These are phyloP conservation scores for Okamejei kenojei DNA, from an alignment of 2,797 vertebrate genomes.

Conservation along the genomic window DNA sequence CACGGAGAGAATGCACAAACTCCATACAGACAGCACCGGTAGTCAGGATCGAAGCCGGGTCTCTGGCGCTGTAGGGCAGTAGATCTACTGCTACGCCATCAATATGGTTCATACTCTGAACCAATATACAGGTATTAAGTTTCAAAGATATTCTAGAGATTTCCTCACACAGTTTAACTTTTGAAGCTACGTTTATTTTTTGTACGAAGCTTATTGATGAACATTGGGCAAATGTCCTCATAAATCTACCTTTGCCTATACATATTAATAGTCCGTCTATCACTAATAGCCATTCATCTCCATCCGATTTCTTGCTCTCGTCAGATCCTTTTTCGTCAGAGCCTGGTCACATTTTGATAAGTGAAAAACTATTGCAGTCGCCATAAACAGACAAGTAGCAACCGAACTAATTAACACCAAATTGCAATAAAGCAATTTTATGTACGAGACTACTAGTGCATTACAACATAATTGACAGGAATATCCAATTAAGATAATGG, in stretches of 20 bases:
- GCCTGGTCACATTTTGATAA: conserved; percentile 26
- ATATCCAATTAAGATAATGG: conserved; percentile 26
- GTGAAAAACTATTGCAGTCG: conserved; percentile 18
- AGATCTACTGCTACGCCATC: too few species aligned
- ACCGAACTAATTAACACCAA: conserved; percentile 22
- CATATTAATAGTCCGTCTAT: not conserved
- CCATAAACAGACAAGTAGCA: conserved; percentile 33
- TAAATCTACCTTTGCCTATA: not conserved
- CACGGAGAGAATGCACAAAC: too few species aligned
- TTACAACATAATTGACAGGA: conserved; percentile 31
- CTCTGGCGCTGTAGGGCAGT: too few species aligned
- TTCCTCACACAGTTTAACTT: not conserved
- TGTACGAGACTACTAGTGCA: conserved; percentile 19
- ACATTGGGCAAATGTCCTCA: not conserved
- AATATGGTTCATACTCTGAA: not conserved
- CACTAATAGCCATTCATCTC: not conserved
- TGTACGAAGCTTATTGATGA: not conserved
- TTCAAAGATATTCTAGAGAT: not conserved
- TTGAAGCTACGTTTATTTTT: not conserved
- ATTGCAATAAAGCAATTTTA: conserved; percentile 29
- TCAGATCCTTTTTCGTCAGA: conserved; percentile 6
- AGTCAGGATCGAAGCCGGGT: too few species aligned
- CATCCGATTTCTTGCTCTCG: not conserved
- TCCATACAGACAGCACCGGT: too few species aligned
- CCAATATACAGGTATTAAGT: not conserved